Evolutionary conservation across 2,888 invertebrate species (phyloP).

Genomic region (Steinernema scapterisci): DNA sequence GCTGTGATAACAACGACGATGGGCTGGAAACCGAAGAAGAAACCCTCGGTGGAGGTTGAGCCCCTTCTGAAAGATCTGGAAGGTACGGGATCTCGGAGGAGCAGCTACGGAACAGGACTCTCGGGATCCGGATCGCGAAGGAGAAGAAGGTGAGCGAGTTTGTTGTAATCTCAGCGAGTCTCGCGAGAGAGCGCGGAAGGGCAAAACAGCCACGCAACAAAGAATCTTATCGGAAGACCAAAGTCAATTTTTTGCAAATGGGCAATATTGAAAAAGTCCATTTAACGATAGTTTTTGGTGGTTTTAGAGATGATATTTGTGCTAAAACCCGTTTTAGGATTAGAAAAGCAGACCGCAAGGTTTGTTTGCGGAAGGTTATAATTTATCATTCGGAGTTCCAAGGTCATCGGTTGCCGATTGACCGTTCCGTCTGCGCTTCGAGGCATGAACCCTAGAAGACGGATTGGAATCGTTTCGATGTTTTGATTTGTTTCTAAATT

Average conservation of each 20-base stretch:
- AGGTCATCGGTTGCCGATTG: not conserved
- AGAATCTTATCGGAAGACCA: not conserved
- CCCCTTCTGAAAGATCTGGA: not conserved
- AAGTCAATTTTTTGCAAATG: not conserved
- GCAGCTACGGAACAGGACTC: constrained; percentile 24
- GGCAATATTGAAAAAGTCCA: not conserved
- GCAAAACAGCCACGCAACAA: not conserved
- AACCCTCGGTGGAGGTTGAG: not conserved
- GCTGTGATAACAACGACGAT: not conserved
- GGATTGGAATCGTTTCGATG: not conserved
- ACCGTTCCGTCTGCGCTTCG: not conserved
- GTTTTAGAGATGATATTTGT: not conserved
- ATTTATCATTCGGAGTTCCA: not conserved
- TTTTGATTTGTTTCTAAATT: not conserved
- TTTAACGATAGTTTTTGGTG: not conserved
- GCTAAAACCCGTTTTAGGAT: not conserved
- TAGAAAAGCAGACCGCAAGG: not conserved
- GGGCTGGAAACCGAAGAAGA: constrained; percentile 27
- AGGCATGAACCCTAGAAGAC: not conserved
- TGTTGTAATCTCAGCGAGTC: not conserved
- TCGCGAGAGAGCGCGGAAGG: not conserved
- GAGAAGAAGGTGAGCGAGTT: not conserved
- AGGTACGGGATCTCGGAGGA: not conserved
- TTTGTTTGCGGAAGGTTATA: too few relatives aligned
- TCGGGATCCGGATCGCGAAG: not conserved